Conservation (phyloP, 2,797 vertebrate genomes). For the Anas georgica region DNA sequence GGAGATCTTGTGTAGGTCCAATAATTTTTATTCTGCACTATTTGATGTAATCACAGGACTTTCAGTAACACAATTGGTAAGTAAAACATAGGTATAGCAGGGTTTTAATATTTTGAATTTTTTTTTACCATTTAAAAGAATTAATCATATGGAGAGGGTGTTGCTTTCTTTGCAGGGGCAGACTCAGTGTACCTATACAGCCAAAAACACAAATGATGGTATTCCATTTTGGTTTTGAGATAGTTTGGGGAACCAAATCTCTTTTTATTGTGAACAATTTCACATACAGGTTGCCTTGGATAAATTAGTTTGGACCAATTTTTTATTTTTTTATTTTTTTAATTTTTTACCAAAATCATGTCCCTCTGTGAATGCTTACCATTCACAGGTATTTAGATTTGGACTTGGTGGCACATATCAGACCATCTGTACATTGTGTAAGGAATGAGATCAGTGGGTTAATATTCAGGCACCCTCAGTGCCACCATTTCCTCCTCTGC, state of each 20-base stretch:
- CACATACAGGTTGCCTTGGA: not conserved
- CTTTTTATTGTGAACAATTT: not conserved
- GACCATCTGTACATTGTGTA: not conserved
- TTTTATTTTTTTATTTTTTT: not conserved
- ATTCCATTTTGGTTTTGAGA: not conserved
- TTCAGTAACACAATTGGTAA: not conserved
- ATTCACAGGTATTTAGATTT: not conserved
- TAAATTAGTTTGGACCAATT: not conserved
- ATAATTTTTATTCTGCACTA: not conserved
- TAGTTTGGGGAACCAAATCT: not conserved
- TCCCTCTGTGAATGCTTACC: not conserved
- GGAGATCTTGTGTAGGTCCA: not conserved
- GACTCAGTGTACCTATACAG: not conserved
- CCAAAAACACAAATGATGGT: not conserved
- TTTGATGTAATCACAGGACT: fast-evolving
- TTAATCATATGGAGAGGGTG: not conserved
- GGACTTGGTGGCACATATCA: not conserved
- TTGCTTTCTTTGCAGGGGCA: not conserved
- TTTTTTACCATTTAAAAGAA: not conserved
- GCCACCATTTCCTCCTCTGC: not conserved
- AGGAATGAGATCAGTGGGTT: not conserved
- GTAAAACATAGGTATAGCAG: not conserved
- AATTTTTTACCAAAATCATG: fast-evolving
- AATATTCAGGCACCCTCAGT: not conserved
- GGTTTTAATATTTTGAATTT: not conserved